Percentiles rank a stretch among this genome's conserved stretches.
Evolutionary conservation across 2,888 invertebrate species (phyloP).

Genomic region (Erebia palarica): DNA sequence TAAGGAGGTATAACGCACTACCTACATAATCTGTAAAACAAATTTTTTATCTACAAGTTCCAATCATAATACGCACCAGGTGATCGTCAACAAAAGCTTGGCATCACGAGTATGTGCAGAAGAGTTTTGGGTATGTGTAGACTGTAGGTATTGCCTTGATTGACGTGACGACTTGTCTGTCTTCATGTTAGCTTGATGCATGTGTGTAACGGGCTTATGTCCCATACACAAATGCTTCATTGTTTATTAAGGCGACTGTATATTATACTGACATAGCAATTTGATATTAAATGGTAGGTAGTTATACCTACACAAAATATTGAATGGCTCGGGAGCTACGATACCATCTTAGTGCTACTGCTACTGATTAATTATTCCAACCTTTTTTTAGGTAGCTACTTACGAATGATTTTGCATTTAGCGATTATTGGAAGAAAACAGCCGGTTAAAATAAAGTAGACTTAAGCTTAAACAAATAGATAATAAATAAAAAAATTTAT

Average conservation of each 20-base stretch:
- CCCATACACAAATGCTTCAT: constrained; percentile 41
- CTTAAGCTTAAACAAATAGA: too few species aligned
- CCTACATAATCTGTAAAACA: too few species aligned
- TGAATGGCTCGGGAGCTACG: constrained; percentile 34
- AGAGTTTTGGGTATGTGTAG: too few species aligned
- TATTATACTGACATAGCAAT: too few species aligned
- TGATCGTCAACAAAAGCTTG: too few species aligned
- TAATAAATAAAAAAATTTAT: too few species aligned
- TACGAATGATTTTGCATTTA: constrained; percentile 32
- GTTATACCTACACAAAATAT: constrained; percentile 32
- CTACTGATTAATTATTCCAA: constrained; percentile 39
- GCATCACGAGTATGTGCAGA: too few species aligned
- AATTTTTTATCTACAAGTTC: too few species aligned
- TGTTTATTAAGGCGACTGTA: constrained; percentile 54
- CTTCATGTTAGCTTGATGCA: not conserved
- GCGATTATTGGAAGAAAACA: not conserved
- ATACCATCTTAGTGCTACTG: constrained; percentile 34
- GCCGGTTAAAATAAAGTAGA: not conserved
- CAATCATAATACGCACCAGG: too few species aligned
- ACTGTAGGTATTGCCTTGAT: too few species aligned
- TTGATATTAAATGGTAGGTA: constrained; percentile 39
- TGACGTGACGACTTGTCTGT: not conserved
- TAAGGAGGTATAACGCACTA: too few species aligned
- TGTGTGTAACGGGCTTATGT: constrained; percentile 38
- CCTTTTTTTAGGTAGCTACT: constrained; percentile 34